Evolutionary conservation across 2,113 vertebrate species (phyloP).

Genomic region (Ascaphus truei): DNA sequence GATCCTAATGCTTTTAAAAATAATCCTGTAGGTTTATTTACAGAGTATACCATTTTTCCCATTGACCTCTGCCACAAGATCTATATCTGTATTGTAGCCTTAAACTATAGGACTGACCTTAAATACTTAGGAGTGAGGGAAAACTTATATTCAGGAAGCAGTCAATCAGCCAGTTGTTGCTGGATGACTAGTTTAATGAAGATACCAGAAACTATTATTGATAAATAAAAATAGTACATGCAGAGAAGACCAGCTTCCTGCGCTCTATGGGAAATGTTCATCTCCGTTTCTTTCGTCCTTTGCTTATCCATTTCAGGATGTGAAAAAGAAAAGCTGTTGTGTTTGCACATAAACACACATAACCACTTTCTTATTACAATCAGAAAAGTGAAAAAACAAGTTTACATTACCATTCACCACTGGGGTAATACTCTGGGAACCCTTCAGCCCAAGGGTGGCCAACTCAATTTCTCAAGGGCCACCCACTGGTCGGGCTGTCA

Average conservation of each 20-base stretch:
- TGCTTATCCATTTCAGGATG: too few relatives aligned
- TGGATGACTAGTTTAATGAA: conserved; percentile 51
- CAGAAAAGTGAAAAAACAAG: too few relatives aligned
- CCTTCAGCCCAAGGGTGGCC: too few relatives aligned
- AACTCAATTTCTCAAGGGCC: too few relatives aligned
- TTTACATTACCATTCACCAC: too few relatives aligned
- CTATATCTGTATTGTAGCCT: conserved; percentile 39
- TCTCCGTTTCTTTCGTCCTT: background rate
- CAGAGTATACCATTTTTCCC: conserved; percentile 24
- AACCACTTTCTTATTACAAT: too few relatives aligned
- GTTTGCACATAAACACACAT: too few relatives aligned
- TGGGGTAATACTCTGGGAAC: too few relatives aligned
- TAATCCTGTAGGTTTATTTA: conserved; percentile 16
- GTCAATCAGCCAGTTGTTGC: conserved; percentile 60
- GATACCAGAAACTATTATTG: conserved; percentile 48
- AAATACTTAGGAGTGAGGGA: conserved; percentile 49
- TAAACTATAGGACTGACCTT: conserved; percentile 45
- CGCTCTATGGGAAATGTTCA: conserved; percentile 57
- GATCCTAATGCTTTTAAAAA: conserved; percentile 26
- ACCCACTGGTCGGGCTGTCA: too few relatives aligned
- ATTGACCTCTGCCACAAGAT: conserved; percentile 28
- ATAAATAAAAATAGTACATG: background rate
- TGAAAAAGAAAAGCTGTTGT: too few relatives aligned
- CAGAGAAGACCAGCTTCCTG: conserved; percentile 48
- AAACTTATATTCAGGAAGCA: conserved; percentile 62